Evolutionary conservation across 2,797 vertebrate species (phyloP).

Genomic region (Trichosurus vulpecula): DNA sequence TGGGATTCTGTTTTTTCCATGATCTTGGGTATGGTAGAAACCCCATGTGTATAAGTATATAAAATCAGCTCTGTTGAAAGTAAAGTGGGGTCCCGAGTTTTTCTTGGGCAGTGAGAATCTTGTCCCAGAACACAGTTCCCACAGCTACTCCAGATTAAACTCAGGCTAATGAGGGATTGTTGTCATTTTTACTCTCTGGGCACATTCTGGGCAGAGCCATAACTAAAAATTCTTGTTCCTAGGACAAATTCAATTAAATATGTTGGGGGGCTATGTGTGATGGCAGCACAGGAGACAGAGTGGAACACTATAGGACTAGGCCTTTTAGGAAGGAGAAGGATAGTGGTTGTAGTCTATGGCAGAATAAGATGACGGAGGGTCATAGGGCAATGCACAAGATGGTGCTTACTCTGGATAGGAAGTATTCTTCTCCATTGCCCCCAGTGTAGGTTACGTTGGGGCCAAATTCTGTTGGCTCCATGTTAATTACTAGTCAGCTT

Average conservation of each 20-base stretch:
- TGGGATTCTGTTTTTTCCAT: background rate
- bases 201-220: background rate
- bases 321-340: background rate
- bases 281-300: background rate
- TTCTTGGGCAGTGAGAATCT: background rate
- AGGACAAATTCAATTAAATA: background rate
- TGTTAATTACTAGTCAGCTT: background rate
- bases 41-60: background rate
- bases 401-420: background rate
- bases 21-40: background rate
- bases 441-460: background rate
- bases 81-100: background rate
- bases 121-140: background rate
- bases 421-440: background rate
- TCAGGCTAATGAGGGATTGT: background rate
- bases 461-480: background rate
- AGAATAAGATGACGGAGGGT: background rate
- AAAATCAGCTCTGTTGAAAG: background rate
- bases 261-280: background rate
- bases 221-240: background rate
- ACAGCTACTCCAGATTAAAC: background rate
- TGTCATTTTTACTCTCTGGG: background rate
- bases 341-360: background rate
- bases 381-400: background rate
- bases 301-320: too few relatives aligned